Evolutionary conservation across 1,140 invertebrate genomes (phyloP).

Genomic region (Euura saliciscinereae): DNA sequence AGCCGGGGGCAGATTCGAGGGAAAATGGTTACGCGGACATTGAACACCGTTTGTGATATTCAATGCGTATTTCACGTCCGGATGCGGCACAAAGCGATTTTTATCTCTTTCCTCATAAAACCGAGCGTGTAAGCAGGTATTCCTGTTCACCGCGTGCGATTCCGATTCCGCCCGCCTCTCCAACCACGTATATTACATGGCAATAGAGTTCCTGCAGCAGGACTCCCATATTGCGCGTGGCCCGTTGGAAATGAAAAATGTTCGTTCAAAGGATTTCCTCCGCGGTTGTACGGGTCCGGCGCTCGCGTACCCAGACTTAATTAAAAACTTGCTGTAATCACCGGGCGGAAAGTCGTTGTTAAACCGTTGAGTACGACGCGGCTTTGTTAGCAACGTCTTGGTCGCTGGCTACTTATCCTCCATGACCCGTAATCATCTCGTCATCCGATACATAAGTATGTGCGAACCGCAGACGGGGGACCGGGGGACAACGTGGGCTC

Average conservation of each 20-base stretch:
- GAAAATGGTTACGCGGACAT: too few species aligned
- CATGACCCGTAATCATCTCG: not conserved
- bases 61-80: too few species aligned
- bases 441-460: not conserved
- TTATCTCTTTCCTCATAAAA: too few species aligned
- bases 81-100: too few species aligned
- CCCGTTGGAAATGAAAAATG: not conserved
- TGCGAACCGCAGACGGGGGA: not conserved
- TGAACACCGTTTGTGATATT: too few species aligned
- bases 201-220: too few species aligned
- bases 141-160: too few species aligned
- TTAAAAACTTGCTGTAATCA: not conserved
- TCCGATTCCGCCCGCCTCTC: too few species aligned
- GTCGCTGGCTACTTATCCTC: not conserved
- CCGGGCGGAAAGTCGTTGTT: not conserved
- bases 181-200: too few species aligned
- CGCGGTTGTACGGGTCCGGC: not conserved
- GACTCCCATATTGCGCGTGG: not conserved
- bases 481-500: not conserved
- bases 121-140: too few species aligned
- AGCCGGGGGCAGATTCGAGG: too few species aligned
- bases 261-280: not conserved
- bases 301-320: not conserved
- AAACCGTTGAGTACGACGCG: not conserved
- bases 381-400: not conserved